These are phyloP conservation scores for Dichetophora obliterata DNA, from an alignment of 2,888 invertebrate genomes.

Conservation along the genomic window DNA sequence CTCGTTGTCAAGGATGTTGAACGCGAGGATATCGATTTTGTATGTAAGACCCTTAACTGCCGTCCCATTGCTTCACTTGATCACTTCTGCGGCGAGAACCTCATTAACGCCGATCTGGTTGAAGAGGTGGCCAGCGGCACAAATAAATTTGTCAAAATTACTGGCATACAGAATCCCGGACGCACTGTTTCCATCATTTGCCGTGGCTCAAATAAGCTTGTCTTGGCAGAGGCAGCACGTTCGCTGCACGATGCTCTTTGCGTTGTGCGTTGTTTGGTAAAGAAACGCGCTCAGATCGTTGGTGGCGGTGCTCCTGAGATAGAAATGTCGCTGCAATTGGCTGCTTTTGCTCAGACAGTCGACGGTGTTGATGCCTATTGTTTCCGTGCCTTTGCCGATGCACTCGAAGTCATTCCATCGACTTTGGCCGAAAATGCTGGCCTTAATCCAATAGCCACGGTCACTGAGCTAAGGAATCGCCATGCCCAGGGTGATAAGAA, in stretches of 20 bases:
- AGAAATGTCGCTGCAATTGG: slow-evolving; percentile 88
- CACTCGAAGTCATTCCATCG: slow-evolving; percentile 92
- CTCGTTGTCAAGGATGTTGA: slow-evolving; percentile 99
- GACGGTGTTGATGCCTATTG: slow-evolving; percentile 96
- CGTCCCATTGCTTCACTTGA: slow-evolving; percentile 98
- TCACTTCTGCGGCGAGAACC: slow-evolving; percentile 93
- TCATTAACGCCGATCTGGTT: slow-evolving; percentile 92
- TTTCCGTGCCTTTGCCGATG: slow-evolving; percentile 94
- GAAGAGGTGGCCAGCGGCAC: slow-evolving; percentile 93
- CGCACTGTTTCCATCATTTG: slow-evolving; percentile 93
- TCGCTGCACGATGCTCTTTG: slow-evolving; percentile 92
- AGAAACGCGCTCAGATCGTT: slow-evolving; percentile 90
- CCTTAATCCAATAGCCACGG: slow-evolving; percentile 93
- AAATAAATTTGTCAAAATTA: slow-evolving; percentile 92
- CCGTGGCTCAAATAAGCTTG: slow-evolving; percentile 86
- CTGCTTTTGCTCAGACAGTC: slow-evolving; percentile 84
- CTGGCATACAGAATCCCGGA: slow-evolving; percentile 88
- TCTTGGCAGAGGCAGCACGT: slow-evolving; percentile 90
- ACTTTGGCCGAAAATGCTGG: slow-evolving; percentile 91
- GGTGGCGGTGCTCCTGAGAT: slow-evolving; percentile 99
- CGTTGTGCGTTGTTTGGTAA: slow-evolving; percentile 96
- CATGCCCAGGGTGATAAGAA: slow-evolving; percentile 89
- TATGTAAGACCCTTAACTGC: slow-evolving; percentile 94
- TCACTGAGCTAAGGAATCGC: slow-evolving; percentile 94
- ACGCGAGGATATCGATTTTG: slow-evolving; percentile 97